These are phyloP conservation scores for Suillia variegata DNA, from an alignment of 2,888 invertebrate species.

Conservation along the genomic window DNA sequence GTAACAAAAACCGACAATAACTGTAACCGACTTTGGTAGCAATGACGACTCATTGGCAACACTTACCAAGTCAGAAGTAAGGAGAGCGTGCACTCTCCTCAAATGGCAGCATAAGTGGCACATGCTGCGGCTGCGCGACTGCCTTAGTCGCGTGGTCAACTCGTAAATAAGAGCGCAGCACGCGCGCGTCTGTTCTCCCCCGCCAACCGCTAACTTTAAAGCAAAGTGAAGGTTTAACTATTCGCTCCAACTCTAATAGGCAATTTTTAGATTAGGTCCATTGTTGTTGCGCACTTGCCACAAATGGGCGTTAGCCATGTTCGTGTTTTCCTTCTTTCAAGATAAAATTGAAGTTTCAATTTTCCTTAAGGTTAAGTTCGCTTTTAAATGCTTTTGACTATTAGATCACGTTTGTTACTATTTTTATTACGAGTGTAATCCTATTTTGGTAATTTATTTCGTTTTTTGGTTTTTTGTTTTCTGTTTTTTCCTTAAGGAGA, in stretches of 20 bases:
- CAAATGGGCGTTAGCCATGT: neutral
- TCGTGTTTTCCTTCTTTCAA: conserved; percentile 4
- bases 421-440: conserved; percentile 40
- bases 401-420: neutral
- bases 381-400: neutral
- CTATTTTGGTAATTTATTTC: neutral
- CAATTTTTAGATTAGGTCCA: neutral
- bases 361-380: neutral
- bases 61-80: neutral
- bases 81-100: neutral
- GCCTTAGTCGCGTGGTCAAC: too few relatives aligned
- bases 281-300: neutral
- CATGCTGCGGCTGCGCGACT: too few relatives aligned
- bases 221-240: neutral
- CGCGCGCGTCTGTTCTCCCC: too few relatives aligned
- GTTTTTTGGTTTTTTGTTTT: too few relatives aligned
- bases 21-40: neutral
- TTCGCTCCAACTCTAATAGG: neutral
- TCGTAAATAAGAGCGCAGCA: too few relatives aligned
- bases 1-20: neutral
- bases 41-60: neutral
- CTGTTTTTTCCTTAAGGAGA: too few relatives aligned
- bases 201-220: too few relatives aligned
- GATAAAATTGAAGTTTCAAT: conserved; percentile 16
- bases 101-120: too few relatives aligned